phyloP scores from a whole-genome alignment of 1,140 invertebrate species.

The Lordiphosa clarofinis region DNA sequence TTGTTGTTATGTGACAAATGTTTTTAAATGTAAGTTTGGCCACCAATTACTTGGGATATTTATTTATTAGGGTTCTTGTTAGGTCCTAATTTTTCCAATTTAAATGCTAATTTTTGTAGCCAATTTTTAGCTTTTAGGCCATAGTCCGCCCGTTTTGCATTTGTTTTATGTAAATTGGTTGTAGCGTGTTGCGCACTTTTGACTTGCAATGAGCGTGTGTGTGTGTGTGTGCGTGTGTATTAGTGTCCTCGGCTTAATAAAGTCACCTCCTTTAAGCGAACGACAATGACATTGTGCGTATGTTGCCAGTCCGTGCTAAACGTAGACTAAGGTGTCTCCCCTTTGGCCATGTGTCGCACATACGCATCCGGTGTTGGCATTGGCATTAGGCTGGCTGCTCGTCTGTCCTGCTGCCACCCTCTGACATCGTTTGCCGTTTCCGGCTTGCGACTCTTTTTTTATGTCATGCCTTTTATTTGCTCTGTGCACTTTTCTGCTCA shows the following conservation, averaged over 20 bases:
- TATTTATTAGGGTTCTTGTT: no score
- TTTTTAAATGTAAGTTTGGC: no score
- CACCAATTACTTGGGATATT: no score
- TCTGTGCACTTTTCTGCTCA: conserved; percentile 24
- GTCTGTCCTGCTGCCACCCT: background rate
- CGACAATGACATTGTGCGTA: conserved; percentile 60
- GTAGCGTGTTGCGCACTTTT: conserved; percentile 28
- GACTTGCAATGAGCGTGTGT: conserved; percentile 24
- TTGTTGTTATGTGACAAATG: no score
- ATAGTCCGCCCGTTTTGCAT: background rate
- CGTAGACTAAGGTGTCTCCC: conserved; percentile 6
- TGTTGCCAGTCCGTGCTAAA: conserved; percentile 24
- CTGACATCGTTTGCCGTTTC: conserved; percentile 53
- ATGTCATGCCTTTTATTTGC: conserved; percentile 35
- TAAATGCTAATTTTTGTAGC: no score
- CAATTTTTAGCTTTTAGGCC: background rate
- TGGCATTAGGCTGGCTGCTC: conserved; percentile 47
- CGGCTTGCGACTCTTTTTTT: conserved; percentile 60
- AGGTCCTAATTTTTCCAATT: no score
- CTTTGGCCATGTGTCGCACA: conserved; percentile 66
- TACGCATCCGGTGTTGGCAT: conserved; percentile 71
- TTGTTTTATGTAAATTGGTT: conserved; percentile 13
- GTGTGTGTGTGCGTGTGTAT: conserved; percentile 17
- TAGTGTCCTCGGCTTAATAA: conserved; percentile 70
- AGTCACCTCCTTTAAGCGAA: conserved; percentile 69